These are phyloP conservation scores for Theocolax elegans DNA, from an alignment of 1,140 invertebrate genomes.

Conservation along the genomic window DNA sequence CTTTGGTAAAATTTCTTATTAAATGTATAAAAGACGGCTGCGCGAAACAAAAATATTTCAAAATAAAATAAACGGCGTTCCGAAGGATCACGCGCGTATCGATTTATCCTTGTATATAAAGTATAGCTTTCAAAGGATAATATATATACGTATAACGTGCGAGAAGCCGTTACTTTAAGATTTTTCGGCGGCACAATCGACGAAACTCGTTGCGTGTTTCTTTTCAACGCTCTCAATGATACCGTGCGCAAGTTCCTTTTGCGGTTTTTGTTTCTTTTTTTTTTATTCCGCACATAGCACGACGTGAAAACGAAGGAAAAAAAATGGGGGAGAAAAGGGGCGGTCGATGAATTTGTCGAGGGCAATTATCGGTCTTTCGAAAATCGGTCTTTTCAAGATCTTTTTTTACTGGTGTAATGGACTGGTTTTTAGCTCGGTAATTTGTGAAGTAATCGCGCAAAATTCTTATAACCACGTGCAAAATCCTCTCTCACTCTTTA, in stretches of 20 bases:
- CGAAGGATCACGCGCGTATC: too few species aligned
- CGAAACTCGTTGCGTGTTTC: slow-evolving; percentile 22
- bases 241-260: too few species aligned
- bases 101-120: too few species aligned
- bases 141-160: too few species aligned
- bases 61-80: too few species aligned
- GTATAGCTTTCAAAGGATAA: too few species aligned
- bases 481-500: slow-evolving; percentile 4
- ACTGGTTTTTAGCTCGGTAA: slow-evolving; percentile 8
- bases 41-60: too few species aligned
- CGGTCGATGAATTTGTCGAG: slow-evolving; percentile 15
- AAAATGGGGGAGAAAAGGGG: background rate
- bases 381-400: slow-evolving; percentile 10
- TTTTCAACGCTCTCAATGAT: background rate
- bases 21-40: too few species aligned
- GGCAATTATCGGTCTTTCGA: slow-evolving; percentile 19
- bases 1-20: too few species aligned
- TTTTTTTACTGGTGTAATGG: slow-evolving; percentile 3
- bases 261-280: too few species aligned
- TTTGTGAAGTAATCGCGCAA: slow-evolving; percentile 25
- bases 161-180: too few species aligned
- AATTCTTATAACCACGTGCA: slow-evolving; percentile 13
- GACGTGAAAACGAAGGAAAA: background rate
- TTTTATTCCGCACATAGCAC: background rate
- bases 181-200: background rate